Conservation (phyloP, 2,797 vertebrate genomes). For the Microchirus variegatus region DNA sequence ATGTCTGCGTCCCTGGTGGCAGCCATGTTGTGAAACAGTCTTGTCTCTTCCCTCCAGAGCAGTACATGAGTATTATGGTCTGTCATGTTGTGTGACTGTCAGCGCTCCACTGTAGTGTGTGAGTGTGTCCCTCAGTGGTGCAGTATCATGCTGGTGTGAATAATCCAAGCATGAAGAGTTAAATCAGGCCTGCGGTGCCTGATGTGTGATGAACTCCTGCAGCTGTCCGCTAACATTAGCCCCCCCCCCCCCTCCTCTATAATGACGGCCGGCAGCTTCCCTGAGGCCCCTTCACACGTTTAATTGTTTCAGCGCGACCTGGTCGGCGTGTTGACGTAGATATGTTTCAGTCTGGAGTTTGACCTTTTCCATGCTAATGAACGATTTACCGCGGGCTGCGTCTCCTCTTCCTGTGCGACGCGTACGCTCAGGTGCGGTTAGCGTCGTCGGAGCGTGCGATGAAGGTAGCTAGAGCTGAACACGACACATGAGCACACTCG, state of each 20-base stretch:
- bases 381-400: no score
- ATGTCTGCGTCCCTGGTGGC: no score
- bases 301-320: constrained; percentile 48
- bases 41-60: no score
- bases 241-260: constrained; percentile 11
- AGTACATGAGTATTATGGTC: no score
- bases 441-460: constrained; percentile 20
- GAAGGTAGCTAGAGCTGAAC: constrained; percentile 44
- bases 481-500: constrained; percentile 55
- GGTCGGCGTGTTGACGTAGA: neutral
- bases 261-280: constrained; percentile 34
- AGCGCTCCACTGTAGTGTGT: neutral
- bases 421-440: neutral
- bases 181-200: constrained; percentile 47
- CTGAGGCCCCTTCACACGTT: constrained; percentile 33
- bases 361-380: no score
- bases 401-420: no score
- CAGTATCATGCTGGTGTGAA: constrained; percentile 52
- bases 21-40: no score
- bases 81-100: no score
- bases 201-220: constrained; percentile 52
- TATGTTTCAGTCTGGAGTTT: no score
- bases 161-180: constrained; percentile 43
- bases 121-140: constrained; percentile 16
- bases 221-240: constrained; percentile 58